A percentile compares a stretch with the other conserved stretches of the same genome.
phyloP scores from a whole-genome alignment of 2,888 invertebrate genomes.

The Antitype chi region DNA sequence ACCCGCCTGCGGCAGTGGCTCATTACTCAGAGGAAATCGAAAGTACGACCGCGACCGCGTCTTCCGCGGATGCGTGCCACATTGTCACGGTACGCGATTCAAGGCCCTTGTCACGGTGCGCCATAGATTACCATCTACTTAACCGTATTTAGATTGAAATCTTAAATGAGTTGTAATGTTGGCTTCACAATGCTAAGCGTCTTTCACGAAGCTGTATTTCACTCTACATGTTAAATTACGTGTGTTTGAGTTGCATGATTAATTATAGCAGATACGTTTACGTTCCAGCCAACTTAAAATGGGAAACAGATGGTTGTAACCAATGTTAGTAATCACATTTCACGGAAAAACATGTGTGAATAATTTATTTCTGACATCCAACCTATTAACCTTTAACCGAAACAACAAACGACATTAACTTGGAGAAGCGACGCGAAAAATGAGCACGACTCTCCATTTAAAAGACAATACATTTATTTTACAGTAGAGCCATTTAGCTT shows the following conservation, averaged over 20 bases:
- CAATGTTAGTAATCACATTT: constrained; percentile 51
- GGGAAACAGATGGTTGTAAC: constrained; percentile 40
- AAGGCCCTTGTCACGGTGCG: constrained; percentile 56
- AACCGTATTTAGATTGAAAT: constrained; percentile 49
- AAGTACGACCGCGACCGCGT: constrained; percentile 75
- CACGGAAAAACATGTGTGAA: constrained; percentile 51
- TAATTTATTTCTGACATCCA: constrained; percentile 61
- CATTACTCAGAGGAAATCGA: constrained; percentile 77
- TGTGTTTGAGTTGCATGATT: constrained; percentile 42
- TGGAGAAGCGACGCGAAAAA: constrained; percentile 46
- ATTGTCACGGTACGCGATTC: constrained; percentile 69
- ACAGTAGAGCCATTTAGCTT: constrained; percentile 56
- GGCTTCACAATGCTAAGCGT: constrained; percentile 27
- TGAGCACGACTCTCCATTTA: constrained; percentile 47
- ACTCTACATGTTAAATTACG: constrained; percentile 21
- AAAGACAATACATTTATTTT: constrained; percentile 53
- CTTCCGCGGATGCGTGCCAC: constrained; percentile 72
- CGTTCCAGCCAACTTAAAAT: constrained; percentile 26
- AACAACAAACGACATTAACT: constrained; percentile 45
- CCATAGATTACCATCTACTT: constrained; percentile 47
- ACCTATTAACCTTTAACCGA: constrained; percentile 65
- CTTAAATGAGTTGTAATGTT: constrained; percentile 30
- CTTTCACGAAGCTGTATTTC: constrained; percentile 35
- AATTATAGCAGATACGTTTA: constrained; percentile 27
- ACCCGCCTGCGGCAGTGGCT: constrained; percentile 60